phyloP scores from a whole-genome alignment of 1,140 invertebrate genomes.

The Oryctes rhinoceros region DNA sequence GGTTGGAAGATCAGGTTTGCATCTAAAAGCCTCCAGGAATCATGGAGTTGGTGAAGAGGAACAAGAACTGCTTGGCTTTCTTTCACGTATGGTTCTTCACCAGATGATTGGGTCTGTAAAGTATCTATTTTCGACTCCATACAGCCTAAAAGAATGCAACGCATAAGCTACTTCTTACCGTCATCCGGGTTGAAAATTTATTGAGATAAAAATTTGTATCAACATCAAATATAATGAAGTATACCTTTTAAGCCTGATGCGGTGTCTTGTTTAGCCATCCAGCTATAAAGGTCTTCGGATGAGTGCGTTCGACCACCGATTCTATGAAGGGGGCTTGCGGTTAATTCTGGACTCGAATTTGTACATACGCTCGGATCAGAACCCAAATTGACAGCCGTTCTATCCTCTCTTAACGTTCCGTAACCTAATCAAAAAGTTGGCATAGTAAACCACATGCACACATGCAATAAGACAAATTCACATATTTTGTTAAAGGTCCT shows the following conservation, averaged over 20 bases:
- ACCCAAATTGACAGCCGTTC: constrained; percentile 61
- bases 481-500: too few species aligned
- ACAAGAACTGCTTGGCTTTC: constrained; percentile 60
- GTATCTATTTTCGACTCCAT: constrained; percentile 70
- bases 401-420: constrained; percentile 77
- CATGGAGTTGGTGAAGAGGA: constrained; percentile 78
- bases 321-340: constrained; percentile 62
- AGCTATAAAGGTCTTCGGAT: constrained; percentile 90
- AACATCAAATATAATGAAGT: background rate
- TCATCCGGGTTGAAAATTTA: too few species aligned
- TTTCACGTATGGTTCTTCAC: constrained; percentile 60
- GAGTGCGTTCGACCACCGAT: constrained; percentile 62
- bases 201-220: background rate
- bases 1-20: constrained; percentile 94
- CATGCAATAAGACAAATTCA: too few species aligned
- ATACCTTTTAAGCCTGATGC: constrained; percentile 47
- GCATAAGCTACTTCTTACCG: too few species aligned
- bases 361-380: constrained; percentile 66
- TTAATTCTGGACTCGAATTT: constrained; percentile 59
- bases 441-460: background rate
- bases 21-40: constrained; percentile 84
- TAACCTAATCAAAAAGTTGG: constrained; percentile 67
- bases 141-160: constrained; percentile 48
- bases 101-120: constrained; percentile 66
- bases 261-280: constrained; percentile 92